These are phyloP conservation scores for Pristionchus pacificus DNA, from an alignment of 1,140 invertebrate genomes.

Conservation along the genomic window DNA sequence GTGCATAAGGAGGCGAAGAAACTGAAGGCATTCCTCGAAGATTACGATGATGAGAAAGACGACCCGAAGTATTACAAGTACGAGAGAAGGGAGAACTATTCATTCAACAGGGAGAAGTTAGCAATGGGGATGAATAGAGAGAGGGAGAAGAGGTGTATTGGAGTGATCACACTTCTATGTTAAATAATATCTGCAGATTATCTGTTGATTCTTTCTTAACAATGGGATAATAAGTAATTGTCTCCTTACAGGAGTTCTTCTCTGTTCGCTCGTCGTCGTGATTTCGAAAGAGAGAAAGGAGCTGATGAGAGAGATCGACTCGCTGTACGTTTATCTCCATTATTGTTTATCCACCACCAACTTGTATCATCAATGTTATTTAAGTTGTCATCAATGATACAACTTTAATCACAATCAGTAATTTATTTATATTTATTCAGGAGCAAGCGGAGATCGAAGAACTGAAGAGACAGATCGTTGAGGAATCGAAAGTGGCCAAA, in stretches of 20 bases:
- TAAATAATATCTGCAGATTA: not conserved
- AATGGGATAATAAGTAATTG: not conserved
- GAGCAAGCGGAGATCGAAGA: conserved; percentile 89
- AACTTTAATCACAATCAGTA: too few species aligned
- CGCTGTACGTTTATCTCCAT: too few species aligned
- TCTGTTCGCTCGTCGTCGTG: conserved; percentile 76
- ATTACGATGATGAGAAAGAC: conserved; percentile 95
- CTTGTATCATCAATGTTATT: too few species aligned
- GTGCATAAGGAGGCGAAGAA: conserved; percentile 73
- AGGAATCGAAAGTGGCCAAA: conserved; percentile 73
- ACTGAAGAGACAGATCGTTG: conserved; percentile 75
- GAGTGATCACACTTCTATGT: not conserved
- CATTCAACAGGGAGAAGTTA: too few species aligned
- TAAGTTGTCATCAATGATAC: too few species aligned
- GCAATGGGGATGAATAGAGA: too few species aligned
- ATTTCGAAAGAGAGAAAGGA: conserved; percentile 85
- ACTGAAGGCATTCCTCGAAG: conserved; percentile 92
- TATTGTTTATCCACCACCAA: too few species aligned
- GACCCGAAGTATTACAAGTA: conserved; percentile 92
- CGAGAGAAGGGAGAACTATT: too few species aligned
- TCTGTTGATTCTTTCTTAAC: not conserved
- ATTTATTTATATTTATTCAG: conserved; percentile 56
- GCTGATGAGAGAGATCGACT: conserved; percentile 80
- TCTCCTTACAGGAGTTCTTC: conserved; percentile 71
- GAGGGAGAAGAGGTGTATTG: too few species aligned